Evolutionary conservation across 2,113 vertebrate genomes (phyloP).

Genomic region (Peromyscus californicus): DNA sequence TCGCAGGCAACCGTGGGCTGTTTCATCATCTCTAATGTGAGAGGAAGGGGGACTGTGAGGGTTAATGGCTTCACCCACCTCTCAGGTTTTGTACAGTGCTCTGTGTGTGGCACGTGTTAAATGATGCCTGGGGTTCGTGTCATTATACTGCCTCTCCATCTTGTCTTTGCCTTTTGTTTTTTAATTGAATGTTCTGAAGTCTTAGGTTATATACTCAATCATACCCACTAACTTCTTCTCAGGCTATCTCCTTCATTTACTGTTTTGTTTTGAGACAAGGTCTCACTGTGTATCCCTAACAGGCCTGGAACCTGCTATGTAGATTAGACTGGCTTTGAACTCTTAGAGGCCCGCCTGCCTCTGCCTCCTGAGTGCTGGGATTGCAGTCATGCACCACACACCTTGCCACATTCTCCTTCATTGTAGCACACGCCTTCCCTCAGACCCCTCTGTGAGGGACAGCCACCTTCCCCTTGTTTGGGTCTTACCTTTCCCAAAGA

Average conservation of each 20-base stretch:
- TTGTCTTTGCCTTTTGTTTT: background rate
- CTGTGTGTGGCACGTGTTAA: fast-evolving
- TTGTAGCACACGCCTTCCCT: background rate
- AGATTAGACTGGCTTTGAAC: background rate
- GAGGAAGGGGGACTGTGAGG: background rate
- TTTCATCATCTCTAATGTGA: background rate
- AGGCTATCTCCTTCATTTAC: no score
- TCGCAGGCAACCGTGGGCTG: background rate
- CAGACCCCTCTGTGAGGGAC: background rate
- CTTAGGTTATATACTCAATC: background rate
- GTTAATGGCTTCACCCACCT: background rate
- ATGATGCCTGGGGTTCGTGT: background rate
- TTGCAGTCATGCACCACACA: background rate
- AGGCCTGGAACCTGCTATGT: no score
- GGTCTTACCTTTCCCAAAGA: background rate
- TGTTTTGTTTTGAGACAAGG: background rate
- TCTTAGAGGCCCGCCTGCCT: background rate
- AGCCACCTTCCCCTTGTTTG: background rate
- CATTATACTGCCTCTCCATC: background rate
- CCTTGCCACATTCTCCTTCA: background rate
- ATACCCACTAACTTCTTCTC: background rate
- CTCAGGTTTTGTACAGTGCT: background rate
- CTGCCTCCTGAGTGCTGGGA: background rate
- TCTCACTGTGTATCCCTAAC: background rate
- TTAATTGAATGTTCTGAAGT: background rate